Evolutionary conservation across 1,140 invertebrate genomes (phyloP).

Genomic region (Neocloeon triangulifer): DNA sequence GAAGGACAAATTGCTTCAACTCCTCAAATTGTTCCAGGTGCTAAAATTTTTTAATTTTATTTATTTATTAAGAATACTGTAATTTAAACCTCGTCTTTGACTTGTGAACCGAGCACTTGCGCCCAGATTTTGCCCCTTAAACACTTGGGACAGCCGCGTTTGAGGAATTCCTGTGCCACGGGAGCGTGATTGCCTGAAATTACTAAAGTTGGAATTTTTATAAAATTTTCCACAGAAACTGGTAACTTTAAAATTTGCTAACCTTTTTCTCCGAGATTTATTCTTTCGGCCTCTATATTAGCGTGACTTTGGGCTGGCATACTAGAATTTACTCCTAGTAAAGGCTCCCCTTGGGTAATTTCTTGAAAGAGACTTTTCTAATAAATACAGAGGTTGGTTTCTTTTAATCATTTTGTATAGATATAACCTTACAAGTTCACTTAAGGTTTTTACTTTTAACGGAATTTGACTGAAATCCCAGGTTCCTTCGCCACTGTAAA

Average conservation of each 20-base stretch:
- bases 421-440: slow-evolving; percentile 40
- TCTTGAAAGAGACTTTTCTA: slow-evolving; percentile 43
- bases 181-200: slow-evolving; percentile 41
- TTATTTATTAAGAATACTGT: not conserved
- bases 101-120: slow-evolving; percentile 51
- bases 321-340: slow-evolving; percentile 32
- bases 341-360: slow-evolving; percentile 36
- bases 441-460: slow-evolving; percentile 57
- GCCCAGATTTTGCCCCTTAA: slow-evolving; percentile 57
- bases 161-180: slow-evolving; percentile 60
- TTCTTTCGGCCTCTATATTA: slow-evolving; percentile 39
- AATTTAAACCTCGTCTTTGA: slow-evolving; percentile 31
- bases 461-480: slow-evolving; percentile 79
- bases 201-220: slow-evolving; percentile 18
- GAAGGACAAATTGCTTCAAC: slow-evolving; percentile 58
- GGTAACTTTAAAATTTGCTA: not conserved
- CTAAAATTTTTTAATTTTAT: slow-evolving; percentile 26
- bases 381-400: slow-evolving; percentile 7
- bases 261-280: slow-evolving; percentile 33
- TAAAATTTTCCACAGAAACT: slow-evolving; percentile 2
- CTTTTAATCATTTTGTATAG: not conserved
- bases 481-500: slow-evolving; percentile 32
- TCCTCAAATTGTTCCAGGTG: slow-evolving; percentile 60
- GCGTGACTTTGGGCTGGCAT: slow-evolving; percentile 27
- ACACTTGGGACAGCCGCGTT: slow-evolving; percentile 59